phyloP scores from a whole-genome alignment of 2,797 vertebrate genomes.

The Hipposideros larvatus region DNA sequence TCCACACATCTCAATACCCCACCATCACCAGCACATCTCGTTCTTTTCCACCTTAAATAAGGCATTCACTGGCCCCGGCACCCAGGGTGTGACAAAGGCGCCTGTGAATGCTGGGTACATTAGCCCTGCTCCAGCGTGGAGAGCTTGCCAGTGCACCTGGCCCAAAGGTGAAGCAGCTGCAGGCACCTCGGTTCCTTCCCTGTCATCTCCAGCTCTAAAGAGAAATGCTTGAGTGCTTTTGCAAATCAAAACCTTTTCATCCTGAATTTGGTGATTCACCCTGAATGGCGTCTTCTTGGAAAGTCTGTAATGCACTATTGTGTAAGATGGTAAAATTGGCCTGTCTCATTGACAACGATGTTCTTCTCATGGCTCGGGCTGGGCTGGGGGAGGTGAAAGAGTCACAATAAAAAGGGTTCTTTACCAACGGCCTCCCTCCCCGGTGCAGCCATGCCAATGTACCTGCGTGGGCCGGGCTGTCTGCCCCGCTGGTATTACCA shows the following conservation, averaged over 20 bases:
- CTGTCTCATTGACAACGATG: slow-evolving; percentile 68
- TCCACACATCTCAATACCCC: background rate
- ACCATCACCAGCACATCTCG: background rate
- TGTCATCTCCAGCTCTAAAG: slow-evolving; percentile 68
- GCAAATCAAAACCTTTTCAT: slow-evolving; percentile 80
- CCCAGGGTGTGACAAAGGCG: slow-evolving; percentile 13
- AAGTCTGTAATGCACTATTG: slow-evolving; percentile 77
- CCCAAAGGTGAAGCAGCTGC: slow-evolving; percentile 58
- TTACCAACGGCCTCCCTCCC: slow-evolving; percentile 77
- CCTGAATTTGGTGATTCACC: slow-evolving; percentile 77
- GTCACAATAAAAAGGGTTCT: slow-evolving; percentile 60
- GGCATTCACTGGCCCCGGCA: slow-evolving; percentile 16
- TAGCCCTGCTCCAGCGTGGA: background rate
- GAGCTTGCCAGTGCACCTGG: slow-evolving; percentile 62
- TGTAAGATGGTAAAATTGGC: slow-evolving; percentile 76
- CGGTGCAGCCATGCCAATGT: background rate
- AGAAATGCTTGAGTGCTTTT: slow-evolving; percentile 68
- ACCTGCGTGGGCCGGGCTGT: slow-evolving; percentile 71
- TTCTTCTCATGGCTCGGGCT: slow-evolving; percentile 64
- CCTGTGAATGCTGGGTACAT: background rate
- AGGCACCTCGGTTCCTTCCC: slow-evolving; percentile 17
- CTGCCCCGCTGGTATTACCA: slow-evolving; percentile 6
- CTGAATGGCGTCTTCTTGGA: slow-evolving; percentile 78
- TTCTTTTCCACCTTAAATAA: slow-evolving; percentile 25
- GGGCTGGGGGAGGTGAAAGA: slow-evolving; percentile 36